phyloP scores from a whole-genome alignment of 1,140 invertebrate genomes.

The Gryllus bimaculatus region DNA sequence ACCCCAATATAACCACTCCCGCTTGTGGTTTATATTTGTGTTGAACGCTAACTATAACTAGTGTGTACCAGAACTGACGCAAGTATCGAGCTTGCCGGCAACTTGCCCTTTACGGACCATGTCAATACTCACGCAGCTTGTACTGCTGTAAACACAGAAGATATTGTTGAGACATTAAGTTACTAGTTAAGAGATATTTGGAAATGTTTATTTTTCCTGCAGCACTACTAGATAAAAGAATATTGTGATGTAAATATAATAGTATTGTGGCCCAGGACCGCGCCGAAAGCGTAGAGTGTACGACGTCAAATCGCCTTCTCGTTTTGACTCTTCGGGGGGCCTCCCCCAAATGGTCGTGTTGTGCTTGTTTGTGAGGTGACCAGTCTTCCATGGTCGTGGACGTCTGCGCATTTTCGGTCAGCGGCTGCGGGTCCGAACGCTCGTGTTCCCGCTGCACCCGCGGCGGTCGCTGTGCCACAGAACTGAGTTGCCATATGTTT shows the following conservation, averaged over 20 bases:
- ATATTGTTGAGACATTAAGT: constrained; percentile 2
- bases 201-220: constrained; percentile 5
- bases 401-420: no score
- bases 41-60: background rate
- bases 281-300: background rate
- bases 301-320: no score
- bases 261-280: background rate
- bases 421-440: no score
- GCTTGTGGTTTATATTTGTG: background rate
- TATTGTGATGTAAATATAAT: background rate
- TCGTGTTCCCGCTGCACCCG: no score
- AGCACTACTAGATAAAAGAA: background rate
- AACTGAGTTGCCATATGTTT: background rate
- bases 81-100: background rate
- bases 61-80: background rate
- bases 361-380: no score
- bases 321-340: no score
- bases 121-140: no score
- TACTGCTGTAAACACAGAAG: background rate
- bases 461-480: background rate
- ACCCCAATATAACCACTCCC: background rate
- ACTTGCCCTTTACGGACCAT: background rate
- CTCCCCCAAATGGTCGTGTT: no score
- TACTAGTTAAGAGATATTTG: background rate
- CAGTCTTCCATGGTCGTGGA: background rate